Evolutionary conservation across 92 coral and sea anemone species (phyloP).

Genomic region (Porites evermanni): DNA sequence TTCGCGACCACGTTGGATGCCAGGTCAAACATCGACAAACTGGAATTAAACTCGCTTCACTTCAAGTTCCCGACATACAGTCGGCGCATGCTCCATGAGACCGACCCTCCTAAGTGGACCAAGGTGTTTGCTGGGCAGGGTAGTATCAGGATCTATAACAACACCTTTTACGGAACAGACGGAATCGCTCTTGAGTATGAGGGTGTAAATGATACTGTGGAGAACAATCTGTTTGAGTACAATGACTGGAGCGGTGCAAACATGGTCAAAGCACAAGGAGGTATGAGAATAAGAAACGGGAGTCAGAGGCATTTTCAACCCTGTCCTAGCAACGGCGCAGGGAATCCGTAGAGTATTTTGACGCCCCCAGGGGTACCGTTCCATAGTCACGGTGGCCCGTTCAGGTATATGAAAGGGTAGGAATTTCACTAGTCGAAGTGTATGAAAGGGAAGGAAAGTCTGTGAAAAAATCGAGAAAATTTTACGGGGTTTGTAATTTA

Average conservation of each 20-base stretch:
- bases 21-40: constrained; percentile 54
- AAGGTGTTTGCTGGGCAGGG: constrained; percentile 40
- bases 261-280: constrained; percentile 67
- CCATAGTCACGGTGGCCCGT: too few species aligned
- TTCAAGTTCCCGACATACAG: constrained; percentile 79
- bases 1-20: constrained; percentile 79
- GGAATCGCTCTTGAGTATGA: constrained; percentile 78
- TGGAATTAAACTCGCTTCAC: constrained; percentile 66
- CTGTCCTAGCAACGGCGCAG: too few species aligned
- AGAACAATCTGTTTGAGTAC: constrained; percentile 79
- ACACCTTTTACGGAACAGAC: constrained; percentile 78
- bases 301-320: too few species aligned
- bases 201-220: constrained; percentile 61
- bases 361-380: too few species aligned
- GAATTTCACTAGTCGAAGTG: too few species aligned
- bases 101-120: constrained; percentile 78
- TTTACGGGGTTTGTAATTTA: too few species aligned
- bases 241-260: constrained; percentile 88
- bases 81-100: constrained; percentile 70
- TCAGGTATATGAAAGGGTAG: too few species aligned
- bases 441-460: too few species aligned
- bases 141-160: constrained; percentile 36
- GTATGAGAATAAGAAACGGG: constrained; percentile 18
- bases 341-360: too few species aligned
- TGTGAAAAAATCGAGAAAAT: too few species aligned